Percentiles rank a stretch among this genome's conserved stretches.
Evolutionary conservation across 2,113 vertebrate species (phyloP).

Genomic region (Oreochromis spilurus): DNA sequence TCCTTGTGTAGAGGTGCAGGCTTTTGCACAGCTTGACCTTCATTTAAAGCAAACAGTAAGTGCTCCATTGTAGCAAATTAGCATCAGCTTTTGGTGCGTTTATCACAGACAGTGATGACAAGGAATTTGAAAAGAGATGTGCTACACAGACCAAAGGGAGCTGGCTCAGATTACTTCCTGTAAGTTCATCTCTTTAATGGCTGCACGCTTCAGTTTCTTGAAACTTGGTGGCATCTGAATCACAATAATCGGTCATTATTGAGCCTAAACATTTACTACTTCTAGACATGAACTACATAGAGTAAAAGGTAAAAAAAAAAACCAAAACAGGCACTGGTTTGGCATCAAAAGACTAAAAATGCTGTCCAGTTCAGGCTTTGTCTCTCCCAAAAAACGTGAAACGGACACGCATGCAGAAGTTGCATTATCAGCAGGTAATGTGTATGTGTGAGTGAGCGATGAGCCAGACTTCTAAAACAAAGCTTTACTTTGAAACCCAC

Average conservation of each 20-base stretch:
- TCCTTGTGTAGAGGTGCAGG: neutral
- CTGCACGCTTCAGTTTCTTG: neutral
- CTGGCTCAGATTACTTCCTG: neutral
- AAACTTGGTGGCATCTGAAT: neutral
- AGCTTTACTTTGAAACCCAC: neutral
- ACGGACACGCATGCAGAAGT: neutral
- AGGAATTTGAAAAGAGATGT: neutral
- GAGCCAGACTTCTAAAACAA: neutral
- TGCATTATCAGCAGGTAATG: neutral
- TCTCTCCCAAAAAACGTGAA: neutral
- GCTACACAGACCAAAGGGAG: neutral
- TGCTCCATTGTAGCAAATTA: neutral
- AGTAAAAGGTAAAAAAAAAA: neutral
- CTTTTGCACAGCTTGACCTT: neutral
- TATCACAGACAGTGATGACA: neutral
- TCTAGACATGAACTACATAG: neutral
- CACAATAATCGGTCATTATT: neutral
- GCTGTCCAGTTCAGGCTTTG: neutral
- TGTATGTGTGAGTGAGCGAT: neutral
- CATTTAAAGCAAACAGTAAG: neutral
- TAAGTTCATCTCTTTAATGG: neutral
- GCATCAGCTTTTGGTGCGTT: neutral
- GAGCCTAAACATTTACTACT: neutral
- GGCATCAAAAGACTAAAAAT: neutral
- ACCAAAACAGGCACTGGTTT: neutral